Percentiles rank a stretch among this genome's conserved stretches.
Conservation (phyloP, 2,888 invertebrate genomes). For the Tetranychus truncatus region DNA sequence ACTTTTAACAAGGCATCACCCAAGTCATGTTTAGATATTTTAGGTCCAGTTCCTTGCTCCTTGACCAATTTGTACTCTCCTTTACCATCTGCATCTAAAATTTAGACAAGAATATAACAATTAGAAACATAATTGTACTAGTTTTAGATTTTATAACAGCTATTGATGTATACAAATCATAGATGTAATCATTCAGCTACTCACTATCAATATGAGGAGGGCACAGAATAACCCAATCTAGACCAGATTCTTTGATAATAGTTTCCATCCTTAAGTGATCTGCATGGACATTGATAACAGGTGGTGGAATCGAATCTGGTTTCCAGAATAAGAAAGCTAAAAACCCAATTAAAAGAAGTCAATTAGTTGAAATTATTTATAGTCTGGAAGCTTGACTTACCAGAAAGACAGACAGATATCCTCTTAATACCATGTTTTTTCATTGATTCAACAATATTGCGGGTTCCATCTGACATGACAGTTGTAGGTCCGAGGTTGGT, state of each 20-base stretch:
- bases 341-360: not conserved
- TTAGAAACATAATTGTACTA: not conserved
- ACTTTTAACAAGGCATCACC: constrained; percentile 55
- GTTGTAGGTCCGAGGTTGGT: constrained; percentile 54
- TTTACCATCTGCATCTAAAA: not conserved
- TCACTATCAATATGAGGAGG: constrained; percentile 62
- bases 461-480: constrained; percentile 55
- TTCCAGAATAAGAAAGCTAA: constrained; percentile 56
- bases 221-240: constrained; percentile 56
- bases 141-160: no score
- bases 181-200: constrained; percentile 16
- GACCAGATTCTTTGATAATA: constrained; percentile 44
- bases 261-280: constrained; percentile 61
- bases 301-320: constrained; percentile 50
- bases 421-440: constrained; percentile 45
- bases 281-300: constrained; percentile 50
- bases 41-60: constrained; percentile 46
- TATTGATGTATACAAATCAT: not conserved
- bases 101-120: not conserved
- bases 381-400: constrained; percentile 29
- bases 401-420: constrained; percentile 58
- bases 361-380: not conserved
- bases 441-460: constrained; percentile 63
- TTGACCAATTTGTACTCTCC: constrained; percentile 36
- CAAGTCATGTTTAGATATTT: constrained; percentile 55